Evolutionary conservation across 2,888 invertebrate genomes (phyloP).

Genomic region (Hermaeophaga mercurialis): DNA sequence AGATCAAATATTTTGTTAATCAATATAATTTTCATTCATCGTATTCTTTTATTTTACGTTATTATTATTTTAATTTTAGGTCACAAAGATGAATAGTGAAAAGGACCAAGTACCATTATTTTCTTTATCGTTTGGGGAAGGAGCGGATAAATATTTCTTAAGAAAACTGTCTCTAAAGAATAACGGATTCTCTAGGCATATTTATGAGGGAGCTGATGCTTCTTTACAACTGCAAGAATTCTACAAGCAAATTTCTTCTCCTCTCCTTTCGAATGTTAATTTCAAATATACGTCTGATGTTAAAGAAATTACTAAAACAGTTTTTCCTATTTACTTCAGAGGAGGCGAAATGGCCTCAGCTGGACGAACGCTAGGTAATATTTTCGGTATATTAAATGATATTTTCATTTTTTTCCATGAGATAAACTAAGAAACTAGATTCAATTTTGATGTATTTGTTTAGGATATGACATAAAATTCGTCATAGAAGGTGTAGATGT

Average conservation of each 20-base stretch:
- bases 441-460: neutral
- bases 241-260: constrained; percentile 69
- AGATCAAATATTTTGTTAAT: neutral
- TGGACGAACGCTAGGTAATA: no score
- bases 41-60: neutral
- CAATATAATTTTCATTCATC: neutral
- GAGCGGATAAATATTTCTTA: constrained; percentile 68
- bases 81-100: constrained; percentile 49
- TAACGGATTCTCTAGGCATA: constrained; percentile 68
- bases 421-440: neutral
- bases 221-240: constrained; percentile 68
- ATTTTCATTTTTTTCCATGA: no score
- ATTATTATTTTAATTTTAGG: constrained; percentile 34
- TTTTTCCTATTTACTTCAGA: constrained; percentile 65
- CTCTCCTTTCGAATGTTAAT: constrained; percentile 67
- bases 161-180: constrained; percentile 67
- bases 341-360: constrained; percentile 70
- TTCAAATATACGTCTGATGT: constrained; percentile 65
- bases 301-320: constrained; percentile 59
- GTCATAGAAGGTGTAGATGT: neutral
- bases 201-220: constrained; percentile 71
- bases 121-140: constrained; percentile 70
- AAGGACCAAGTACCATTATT: constrained; percentile 59
- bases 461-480: constrained; percentile 3
- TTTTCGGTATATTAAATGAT: no score